phyloP scores from a whole-genome alignment of 2,113 vertebrate species.

The Bos taurus region DNA sequence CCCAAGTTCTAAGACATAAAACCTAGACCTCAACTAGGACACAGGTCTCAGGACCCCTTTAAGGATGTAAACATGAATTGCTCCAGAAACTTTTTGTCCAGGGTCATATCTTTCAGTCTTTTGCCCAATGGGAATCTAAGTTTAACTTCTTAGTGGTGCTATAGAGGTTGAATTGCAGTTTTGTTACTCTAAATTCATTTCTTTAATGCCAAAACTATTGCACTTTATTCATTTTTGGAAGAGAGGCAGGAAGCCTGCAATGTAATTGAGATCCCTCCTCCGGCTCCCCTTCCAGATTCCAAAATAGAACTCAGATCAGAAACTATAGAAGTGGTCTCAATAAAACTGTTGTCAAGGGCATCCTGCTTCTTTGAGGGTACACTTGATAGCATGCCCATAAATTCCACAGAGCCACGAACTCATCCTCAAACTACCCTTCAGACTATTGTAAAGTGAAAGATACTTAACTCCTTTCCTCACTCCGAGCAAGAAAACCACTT shows the following conservation, averaged over 20 bases:
- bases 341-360: neutral
- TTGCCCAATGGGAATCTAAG: slow-evolving; percentile 38
- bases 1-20: slow-evolving; percentile 11
- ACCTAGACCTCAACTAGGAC: neutral
- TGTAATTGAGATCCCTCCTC: slow-evolving; percentile 20
- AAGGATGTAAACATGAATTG: slow-evolving; percentile 9
- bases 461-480: neutral
- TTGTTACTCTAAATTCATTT: slow-evolving; percentile 26
- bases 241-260: slow-evolving; percentile 26
- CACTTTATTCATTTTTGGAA: slow-evolving; percentile 32
- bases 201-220: slow-evolving; percentile 31
- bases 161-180: slow-evolving; percentile 30
- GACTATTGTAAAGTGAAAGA: neutral
- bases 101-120: slow-evolving; percentile 25
- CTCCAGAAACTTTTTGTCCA: slow-evolving; percentile 15
- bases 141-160: slow-evolving; percentile 27
- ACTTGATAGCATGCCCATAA: neutral
- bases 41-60: slow-evolving; percentile 29
- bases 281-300: neutral
- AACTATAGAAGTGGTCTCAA: slow-evolving; percentile 15
- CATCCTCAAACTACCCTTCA: neutral
- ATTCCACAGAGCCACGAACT: neutral
- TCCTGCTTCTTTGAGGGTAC: neutral
- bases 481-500: neutral
- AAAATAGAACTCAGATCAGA: slow-evolving; percentile 33